Evolutionary conservation across 2,888 invertebrate species (phyloP).

Genomic region (Candidula unifasciata): DNA sequence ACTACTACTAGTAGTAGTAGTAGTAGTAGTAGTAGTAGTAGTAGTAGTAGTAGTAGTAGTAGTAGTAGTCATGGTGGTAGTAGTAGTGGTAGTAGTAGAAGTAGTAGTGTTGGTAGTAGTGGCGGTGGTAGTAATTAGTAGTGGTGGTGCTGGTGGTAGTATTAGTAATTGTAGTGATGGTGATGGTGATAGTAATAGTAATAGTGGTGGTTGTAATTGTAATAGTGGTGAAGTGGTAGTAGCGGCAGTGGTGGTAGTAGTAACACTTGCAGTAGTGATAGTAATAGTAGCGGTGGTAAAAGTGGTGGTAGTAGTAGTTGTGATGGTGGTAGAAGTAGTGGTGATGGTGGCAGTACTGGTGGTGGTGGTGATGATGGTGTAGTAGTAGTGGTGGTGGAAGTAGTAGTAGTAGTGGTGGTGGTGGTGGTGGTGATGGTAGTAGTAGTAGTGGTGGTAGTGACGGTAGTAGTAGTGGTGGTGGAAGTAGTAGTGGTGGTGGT

Average conservation of each 20-base stretch:
- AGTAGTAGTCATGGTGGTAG: background rate
- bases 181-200: constrained; percentile 1
- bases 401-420: too few relatives aligned
- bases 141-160: background rate
- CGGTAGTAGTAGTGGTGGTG: too few relatives aligned
- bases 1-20: constrained; percentile 31
- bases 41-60: constrained; percentile 10
- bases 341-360: background rate
- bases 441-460: too few relatives aligned
- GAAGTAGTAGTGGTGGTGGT: too few relatives aligned
- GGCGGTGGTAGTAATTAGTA: constrained; percentile 1
- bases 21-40: constrained; percentile 25
- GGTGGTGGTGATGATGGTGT: too few relatives aligned
- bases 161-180: background rate
- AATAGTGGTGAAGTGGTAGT: background rate
- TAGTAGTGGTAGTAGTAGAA: background rate
- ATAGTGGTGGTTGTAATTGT: constrained; percentile 2
- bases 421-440: too few relatives aligned
- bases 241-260: background rate
- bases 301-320: background rate
- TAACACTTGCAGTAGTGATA: background rate
- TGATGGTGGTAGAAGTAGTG: background rate
- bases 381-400: too few relatives aligned
- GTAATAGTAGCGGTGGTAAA: background rate
- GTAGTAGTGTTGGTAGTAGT: constrained; percentile 11